Evolutionary conservation across 2,113 vertebrate genomes (phyloP), one percentile per base, ranked within the genome.

Genomic region (Zingel zingel): DNA sequence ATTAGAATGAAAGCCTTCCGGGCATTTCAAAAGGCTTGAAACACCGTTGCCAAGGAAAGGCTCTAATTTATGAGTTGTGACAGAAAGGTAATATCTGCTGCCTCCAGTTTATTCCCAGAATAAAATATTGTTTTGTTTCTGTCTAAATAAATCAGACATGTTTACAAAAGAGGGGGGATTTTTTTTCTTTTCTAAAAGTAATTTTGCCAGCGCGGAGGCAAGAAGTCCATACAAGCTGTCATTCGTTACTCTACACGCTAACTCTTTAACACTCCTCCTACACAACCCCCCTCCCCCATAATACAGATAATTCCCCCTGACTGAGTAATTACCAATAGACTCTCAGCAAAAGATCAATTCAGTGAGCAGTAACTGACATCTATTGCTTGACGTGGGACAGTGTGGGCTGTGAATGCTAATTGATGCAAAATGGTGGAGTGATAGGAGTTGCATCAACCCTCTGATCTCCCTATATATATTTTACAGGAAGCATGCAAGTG

Each of bases 401-500:
- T 47, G 74, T 57, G 36, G 75, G 78, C 33, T 54, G 58, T 15
- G 51, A 51, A 0, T 39, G 27, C n/a, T 71, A 67, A 69, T 13
- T 45, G 65, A 79, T 80, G 66, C 58, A 74, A 80, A 84, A 78
- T 57, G 72, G 39, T 65, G 79, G 33, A 33, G 33, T 33, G 33
- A 33, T 33, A 33, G 74, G 82, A 70, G 69, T 36, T 92, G 94
- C 54, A 66, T 61, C 59, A 59, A 85, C 71, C 50, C 16, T 3
- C 51, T 83, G 80, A 68, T 85, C 74, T 81, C 59, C 87, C 67
- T 59, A 61, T 85, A 65, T 83, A 69, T 33, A 5, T 84, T 77
- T 82, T 77, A 78, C 89, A 92, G 84, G 79, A 91, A 92, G 84
- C 85, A 89, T 87, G 74, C 79, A 57, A 80, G 63, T 82, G 61